Evolutionary conservation across 2,113 vertebrate species (phyloP).

Genomic region (Pyxicephalus adspersus): DNA sequence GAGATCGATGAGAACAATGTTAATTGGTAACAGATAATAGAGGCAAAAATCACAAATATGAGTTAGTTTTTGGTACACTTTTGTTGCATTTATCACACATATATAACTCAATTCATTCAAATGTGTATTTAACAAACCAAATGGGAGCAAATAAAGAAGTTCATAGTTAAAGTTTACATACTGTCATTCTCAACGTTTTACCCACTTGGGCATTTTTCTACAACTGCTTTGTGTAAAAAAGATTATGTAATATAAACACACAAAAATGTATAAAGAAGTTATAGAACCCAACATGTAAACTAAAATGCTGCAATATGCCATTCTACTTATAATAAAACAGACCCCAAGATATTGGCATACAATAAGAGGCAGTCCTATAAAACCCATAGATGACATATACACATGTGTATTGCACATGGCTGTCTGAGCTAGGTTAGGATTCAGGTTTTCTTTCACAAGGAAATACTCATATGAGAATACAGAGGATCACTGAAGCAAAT

Average conservation of each 20-base stretch:
- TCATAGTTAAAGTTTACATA: too few relatives aligned
- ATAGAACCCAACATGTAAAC: not conserved
- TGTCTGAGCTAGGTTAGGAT: not conserved
- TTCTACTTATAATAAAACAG: constrained; percentile 21
- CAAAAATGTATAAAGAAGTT: not conserved
- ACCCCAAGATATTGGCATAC: constrained; percentile 3
- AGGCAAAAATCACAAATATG: too few relatives aligned
- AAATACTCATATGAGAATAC: too few relatives aligned
- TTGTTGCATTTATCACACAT: too few relatives aligned
- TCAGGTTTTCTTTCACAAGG: not conserved
- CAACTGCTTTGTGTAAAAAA: constrained; percentile 9
- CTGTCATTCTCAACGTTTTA: too few relatives aligned
- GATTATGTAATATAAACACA: constrained; percentile 10
- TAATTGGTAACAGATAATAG: too few relatives aligned
- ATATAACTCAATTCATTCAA: too few relatives aligned
- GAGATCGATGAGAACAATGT: too few relatives aligned
- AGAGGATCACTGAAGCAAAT: too few relatives aligned
- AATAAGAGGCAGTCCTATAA: constrained; percentile 11
- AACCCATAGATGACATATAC: constrained; percentile 4
- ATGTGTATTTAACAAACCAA: too few relatives aligned
- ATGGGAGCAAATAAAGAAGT: too few relatives aligned
- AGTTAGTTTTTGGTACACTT: too few relatives aligned
- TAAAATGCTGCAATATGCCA: constrained; percentile 6
- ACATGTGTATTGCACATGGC: constrained; percentile 16
- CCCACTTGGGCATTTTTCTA: not conserved